Conservation (phyloP, 2,888 invertebrate genomes). For the Lissonota sp. region DNA sequence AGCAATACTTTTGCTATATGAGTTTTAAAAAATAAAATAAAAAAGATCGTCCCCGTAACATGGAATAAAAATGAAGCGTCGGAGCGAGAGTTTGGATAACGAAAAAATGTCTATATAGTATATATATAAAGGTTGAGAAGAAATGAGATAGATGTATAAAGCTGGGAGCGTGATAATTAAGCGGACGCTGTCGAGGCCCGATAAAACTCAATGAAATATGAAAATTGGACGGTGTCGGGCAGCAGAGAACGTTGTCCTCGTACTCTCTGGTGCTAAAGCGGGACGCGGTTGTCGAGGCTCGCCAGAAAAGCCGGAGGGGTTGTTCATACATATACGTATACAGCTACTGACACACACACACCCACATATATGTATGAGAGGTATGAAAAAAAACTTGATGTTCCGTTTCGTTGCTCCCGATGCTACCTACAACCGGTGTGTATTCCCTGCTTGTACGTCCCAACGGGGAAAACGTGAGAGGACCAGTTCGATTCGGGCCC, state of each 20-base stretch:
- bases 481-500: conserved; percentile 78
- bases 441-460: conserved; percentile 28
- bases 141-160: conserved; percentile 43
- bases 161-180: conserved; percentile 72
- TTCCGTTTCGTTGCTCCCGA: conserved; percentile 64
- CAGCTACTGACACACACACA: background rate
- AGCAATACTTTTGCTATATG: background rate
- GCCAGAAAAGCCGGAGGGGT: conserved; percentile 58
- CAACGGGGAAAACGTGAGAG: conserved; percentile 47
- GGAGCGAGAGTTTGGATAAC: conserved; percentile 17
- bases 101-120: background rate
- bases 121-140: conserved; percentile 15
- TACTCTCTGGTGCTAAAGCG: conserved; percentile 36
- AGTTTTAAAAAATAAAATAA: conserved; percentile 31
- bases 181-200: conserved; percentile 69
- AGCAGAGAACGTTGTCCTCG: conserved; percentile 55
- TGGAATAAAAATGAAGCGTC: conserved; percentile 52
- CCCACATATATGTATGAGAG: conserved; percentile 9
- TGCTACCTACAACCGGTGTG: conserved; percentile 16
- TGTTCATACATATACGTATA: conserved; percentile 36
- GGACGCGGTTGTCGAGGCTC: conserved; percentile 56
- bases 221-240: conserved; percentile 81
- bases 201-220: conserved; percentile 80
- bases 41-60: conserved; percentile 22
- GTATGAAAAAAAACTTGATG: conserved; percentile 62